Conservation (phyloP, 2,888 invertebrate species). For the Melieria omissa region DNA sequence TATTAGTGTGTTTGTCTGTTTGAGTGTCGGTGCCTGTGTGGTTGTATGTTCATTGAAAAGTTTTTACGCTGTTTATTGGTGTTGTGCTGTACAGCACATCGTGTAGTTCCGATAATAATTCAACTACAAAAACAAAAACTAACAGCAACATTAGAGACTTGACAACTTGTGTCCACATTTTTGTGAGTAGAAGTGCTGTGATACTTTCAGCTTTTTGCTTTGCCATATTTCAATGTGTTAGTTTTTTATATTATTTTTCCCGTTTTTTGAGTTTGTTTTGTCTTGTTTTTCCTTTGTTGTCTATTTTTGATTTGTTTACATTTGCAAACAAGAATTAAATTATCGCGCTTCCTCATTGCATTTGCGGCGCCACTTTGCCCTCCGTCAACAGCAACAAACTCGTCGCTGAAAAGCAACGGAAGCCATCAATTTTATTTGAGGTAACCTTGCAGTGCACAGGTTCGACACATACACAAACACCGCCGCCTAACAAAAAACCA, state of each 20-base stretch:
- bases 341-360: constrained; percentile 55
- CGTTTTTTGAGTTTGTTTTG: not conserved
- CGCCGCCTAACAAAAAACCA: too few species aligned
- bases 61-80: too few species aligned
- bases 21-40: too few species aligned
- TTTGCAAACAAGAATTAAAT: constrained; percentile 58
- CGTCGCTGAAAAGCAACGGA: constrained; percentile 13
- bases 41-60: too few species aligned
- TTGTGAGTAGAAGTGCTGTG: not conserved
- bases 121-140: not conserved
- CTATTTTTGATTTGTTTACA: constrained; percentile 54
- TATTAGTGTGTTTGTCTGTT: too few species aligned
- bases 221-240: too few species aligned
- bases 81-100: too few species aligned
- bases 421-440: constrained; percentile 33
- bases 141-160: not conserved
- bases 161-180: not conserved
- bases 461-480: too few species aligned
- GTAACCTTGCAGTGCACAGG: not conserved
- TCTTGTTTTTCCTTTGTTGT: not conserved
- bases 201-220: too few species aligned
- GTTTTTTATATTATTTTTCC: not conserved
- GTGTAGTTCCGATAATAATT: not conserved
- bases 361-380: constrained; percentile 23
- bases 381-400: constrained; percentile 24